phyloP scores from a whole-genome alignment of 1,140 invertebrate species.

The Octopus bimaculoides region DNA sequence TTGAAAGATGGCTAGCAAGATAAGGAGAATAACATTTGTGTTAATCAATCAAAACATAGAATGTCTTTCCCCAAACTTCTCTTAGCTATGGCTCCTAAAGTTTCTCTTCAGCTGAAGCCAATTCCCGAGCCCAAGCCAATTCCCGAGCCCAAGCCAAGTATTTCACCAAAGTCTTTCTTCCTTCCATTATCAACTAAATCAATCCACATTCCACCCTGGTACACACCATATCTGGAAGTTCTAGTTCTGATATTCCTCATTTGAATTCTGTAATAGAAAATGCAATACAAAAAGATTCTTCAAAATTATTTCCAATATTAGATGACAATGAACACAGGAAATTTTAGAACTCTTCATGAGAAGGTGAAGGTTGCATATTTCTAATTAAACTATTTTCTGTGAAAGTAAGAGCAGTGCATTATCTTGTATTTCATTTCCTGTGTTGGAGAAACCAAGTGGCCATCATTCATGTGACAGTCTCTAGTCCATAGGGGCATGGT shows the following conservation, averaged over 20 bases:
- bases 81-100: neutral
- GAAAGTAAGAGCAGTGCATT: neutral
- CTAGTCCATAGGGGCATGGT: neutral
- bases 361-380: neutral
- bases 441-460: slow-evolving; percentile 18
- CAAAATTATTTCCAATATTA: neutral
- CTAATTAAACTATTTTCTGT: neutral
- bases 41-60: neutral
- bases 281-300: slow-evolving; percentile 19
- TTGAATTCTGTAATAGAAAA: slow-evolving; percentile 28
- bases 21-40: neutral
- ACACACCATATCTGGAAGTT: neutral
- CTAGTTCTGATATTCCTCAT: neutral
- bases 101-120: slow-evolving; percentile 18
- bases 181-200: slow-evolving; percentile 20
- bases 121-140: slow-evolving; percentile 34
- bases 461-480: slow-evolving; percentile 10
- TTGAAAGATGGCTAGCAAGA: neutral
- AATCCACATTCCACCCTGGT: slow-evolving; percentile 25
- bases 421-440: neutral
- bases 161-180: slow-evolving; percentile 16
- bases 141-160: too few relatives aligned
- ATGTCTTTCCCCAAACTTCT: neutral
- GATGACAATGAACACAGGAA: neutral
- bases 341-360: too few relatives aligned